Evolutionary conservation across 64 coral and sea anemone genomes (phyloP).

Genomic region (Trachythela sp.): DNA sequence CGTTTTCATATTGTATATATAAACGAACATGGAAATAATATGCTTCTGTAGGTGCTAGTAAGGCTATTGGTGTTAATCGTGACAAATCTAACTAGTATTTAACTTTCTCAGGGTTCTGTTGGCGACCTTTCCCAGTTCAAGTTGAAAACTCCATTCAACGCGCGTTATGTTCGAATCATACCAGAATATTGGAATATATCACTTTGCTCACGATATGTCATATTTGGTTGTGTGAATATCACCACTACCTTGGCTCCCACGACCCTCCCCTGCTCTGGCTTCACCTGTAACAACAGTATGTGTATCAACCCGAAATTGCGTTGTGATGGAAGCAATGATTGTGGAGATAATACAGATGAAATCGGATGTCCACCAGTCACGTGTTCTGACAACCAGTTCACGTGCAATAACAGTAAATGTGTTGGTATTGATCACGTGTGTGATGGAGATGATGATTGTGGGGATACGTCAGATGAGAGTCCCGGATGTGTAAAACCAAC

Average conservation of each 20-base stretch:
- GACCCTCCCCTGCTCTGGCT: neutral
- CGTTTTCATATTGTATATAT: too few relatives aligned
- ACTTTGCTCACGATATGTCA: too few relatives aligned
- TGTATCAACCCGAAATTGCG: neutral
- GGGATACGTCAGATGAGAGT: neutral
- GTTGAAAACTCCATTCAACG: too few relatives aligned
- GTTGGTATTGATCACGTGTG: neutral
- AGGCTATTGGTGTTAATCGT: too few relatives aligned
- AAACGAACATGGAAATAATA: too few relatives aligned
- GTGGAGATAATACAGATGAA: neutral
- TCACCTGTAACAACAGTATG: neutral
- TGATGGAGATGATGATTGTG: neutral
- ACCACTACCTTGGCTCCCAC: neutral
- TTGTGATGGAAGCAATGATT: neutral
- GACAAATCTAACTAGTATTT: too few relatives aligned
- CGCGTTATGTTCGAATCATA: too few relatives aligned
- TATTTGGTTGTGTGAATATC: neutral
- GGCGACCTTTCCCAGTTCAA: too few relatives aligned
- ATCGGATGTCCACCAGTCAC: neutral
- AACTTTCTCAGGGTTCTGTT: neutral
- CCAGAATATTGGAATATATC: too few relatives aligned
- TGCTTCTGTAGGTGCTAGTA: too few relatives aligned
- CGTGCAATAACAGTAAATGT: neutral
- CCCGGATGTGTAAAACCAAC: neutral
- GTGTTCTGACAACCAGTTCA: neutral